phyloP scores from a whole-genome alignment of 2,888 invertebrate species.

The Spatulosminthurus flaviceps region DNA sequence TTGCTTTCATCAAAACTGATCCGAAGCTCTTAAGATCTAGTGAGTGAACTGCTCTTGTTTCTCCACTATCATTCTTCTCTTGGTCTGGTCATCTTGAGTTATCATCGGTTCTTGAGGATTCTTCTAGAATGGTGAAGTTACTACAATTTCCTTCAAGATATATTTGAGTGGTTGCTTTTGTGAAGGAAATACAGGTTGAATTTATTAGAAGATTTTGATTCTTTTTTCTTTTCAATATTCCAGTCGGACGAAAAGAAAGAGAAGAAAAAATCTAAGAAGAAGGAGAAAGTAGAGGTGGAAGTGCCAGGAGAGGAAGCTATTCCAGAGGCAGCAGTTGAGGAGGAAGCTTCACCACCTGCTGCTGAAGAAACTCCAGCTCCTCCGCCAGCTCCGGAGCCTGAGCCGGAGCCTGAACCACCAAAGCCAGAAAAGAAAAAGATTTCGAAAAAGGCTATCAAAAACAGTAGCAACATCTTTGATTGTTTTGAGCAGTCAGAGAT shows the following conservation, averaged over 20 bases:
- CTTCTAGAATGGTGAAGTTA: too few relatives aligned
- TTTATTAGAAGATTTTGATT: too few relatives aligned
- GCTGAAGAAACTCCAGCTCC: not conserved
- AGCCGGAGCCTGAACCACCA: not conserved
- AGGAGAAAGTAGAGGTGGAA: not conserved
- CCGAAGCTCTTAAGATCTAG: too few relatives aligned
- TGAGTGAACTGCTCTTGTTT: too few relatives aligned
- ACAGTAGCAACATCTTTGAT: slow-evolving; percentile 66
- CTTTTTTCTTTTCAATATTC: not conserved
- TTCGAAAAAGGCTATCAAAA: slow-evolving; percentile 51
- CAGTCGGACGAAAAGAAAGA: not conserved
- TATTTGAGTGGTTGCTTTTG: too few relatives aligned
- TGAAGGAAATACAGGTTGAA: too few relatives aligned
- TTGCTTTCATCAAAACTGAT: too few relatives aligned
- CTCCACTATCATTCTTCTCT: too few relatives aligned
- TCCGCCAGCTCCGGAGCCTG: not conserved
- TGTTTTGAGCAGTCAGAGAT: slow-evolving; percentile 66
- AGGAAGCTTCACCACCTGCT: not conserved
- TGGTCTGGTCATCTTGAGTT: too few relatives aligned
- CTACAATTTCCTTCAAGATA: too few relatives aligned
- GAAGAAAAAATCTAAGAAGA: slow-evolving; percentile 15
- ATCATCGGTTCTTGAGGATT: too few relatives aligned
- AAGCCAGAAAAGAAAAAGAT: not conserved
- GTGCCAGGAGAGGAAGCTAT: not conserved
- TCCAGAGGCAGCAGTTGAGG: not conserved